Percentiles rank a stretch among this genome's conserved stretches.
phyloP scores from a whole-genome alignment of 1,140 invertebrate genomes.

The Trachymyrmex cornetzi region DNA sequence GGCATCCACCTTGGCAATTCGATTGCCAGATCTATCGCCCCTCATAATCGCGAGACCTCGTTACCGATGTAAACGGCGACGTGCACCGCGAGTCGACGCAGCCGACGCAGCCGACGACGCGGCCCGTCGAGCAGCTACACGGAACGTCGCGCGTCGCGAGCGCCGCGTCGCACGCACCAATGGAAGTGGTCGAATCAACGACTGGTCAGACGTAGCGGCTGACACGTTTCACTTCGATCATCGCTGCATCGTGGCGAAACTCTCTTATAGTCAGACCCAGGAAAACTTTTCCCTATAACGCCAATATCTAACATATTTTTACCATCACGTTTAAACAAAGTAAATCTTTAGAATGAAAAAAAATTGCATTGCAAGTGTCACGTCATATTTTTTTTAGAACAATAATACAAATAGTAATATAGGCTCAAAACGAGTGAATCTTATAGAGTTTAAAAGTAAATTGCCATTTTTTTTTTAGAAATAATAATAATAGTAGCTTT shows the following conservation, averaged over 20 bases:
- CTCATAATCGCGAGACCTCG: slow-evolving; percentile 55
- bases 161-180: slow-evolving; percentile 29
- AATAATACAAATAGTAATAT: too few species aligned
- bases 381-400: neutral
- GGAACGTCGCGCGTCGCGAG: slow-evolving; percentile 43
- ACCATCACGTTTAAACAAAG: neutral
- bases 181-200: slow-evolving; percentile 55
- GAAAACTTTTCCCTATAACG: neutral
- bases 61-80: slow-evolving; percentile 51
- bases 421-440: too few species aligned
- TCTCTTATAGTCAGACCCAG: neutral
- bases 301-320: neutral
- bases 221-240: slow-evolving; percentile 23
- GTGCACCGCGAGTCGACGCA: neutral
- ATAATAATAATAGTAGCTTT: too few species aligned
- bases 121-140: neutral
- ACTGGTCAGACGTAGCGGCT: slow-evolving; percentile 29
- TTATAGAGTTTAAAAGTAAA: too few species aligned
- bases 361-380: neutral
- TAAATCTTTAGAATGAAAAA: neutral
- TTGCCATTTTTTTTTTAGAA: too few species aligned
- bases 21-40: slow-evolving; percentile 51
- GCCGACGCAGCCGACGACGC: neutral
- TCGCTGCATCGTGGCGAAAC: neutral
- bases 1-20: slow-evolving; percentile 46